Evolutionary conservation across 2,113 vertebrate genomes (phyloP).

Genomic region (Eudorcas thomsonii): DNA sequence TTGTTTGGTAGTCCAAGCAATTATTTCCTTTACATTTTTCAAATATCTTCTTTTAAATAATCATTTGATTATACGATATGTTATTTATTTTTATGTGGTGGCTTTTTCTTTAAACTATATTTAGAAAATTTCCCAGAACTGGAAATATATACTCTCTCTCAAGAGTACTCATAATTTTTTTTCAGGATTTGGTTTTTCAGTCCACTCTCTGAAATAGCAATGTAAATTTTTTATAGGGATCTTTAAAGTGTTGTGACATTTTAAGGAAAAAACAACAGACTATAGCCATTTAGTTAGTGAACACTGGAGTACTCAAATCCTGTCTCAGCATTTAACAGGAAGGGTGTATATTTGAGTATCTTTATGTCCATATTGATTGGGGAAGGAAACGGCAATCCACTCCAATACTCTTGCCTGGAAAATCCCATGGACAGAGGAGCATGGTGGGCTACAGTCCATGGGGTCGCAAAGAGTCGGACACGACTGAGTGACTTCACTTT

Average conservation of each 20-base stretch:
- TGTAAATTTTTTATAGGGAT: not conserved
- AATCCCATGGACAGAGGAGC: no score
- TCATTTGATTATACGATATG: not conserved
- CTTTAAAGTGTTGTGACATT: conserved; percentile 12
- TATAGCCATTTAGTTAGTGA: not conserved
- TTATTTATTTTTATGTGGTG: conserved; percentile 38
- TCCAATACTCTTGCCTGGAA: no score
- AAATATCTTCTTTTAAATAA: not conserved
- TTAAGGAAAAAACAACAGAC: not conserved
- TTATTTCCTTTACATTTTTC: conserved; percentile 19
- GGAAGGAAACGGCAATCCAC: no score
- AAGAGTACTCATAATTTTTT: not conserved
- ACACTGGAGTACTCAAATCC: not conserved
- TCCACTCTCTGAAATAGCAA: not conserved
- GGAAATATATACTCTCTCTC: not conserved
- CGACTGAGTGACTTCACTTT: no score
- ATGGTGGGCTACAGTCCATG: no score
- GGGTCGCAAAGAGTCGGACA: no score
- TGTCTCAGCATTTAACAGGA: not conserved
- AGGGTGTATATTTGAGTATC: not conserved
- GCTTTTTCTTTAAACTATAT: conserved; percentile 1
- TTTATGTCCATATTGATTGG: not conserved
- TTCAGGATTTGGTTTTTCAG: not conserved
- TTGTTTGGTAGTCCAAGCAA: not conserved
- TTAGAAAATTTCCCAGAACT: conserved; percentile 7